Base-by-base conservation (phyloP, 2,797 vertebrate genomes). In the Sebastes itinus region DNA sequence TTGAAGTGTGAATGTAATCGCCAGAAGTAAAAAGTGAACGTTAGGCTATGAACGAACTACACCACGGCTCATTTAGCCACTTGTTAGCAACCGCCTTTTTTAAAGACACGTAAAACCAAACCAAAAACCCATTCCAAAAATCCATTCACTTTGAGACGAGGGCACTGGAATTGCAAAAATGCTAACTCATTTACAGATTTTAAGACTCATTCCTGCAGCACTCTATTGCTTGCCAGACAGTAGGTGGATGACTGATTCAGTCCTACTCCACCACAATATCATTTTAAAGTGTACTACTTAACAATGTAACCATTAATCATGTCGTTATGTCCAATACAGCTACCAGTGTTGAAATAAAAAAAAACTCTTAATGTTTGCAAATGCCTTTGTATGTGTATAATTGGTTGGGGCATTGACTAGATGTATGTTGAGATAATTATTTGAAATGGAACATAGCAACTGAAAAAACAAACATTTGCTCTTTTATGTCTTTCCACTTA, bases 401-500 rank as follows among this genome's bases (percentile, higher is more conserved):
- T 20, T 77, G 13, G 2, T 61, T 59, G 6, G 6, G 16, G 30
- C 16, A 11, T 27, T 55, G 7, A 66, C n/a, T 65, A 32, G 16
- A 25, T 60, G 11, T 5, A 49, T 63, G 12, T 22, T 78, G n/a
- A 60, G 23, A 78, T 30, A 22, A 55, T 56, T 14, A 49, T 32
- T 69, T 23, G 7, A 77, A 71, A 25, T 70, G 7, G 33, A 86
- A 75, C 55, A 74, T 6, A 63, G 32, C 52, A 61, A 54, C 18
- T 20, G 22, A 65, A 54, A 72, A 72, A 75, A 85, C 68, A 59
- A 75, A 61, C 69, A 42, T 67, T 25, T 46, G 65, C 46, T 66
- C 72, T 92, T 92, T 89, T 59, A 91, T 83, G 74, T 80, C 25
- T 62, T 49, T 89, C 73, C 87, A 89, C 89, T 83, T 13, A 85